phyloP scores from a whole-genome alignment of 2,888 invertebrate genomes.

The Aphrophora alni region DNA sequence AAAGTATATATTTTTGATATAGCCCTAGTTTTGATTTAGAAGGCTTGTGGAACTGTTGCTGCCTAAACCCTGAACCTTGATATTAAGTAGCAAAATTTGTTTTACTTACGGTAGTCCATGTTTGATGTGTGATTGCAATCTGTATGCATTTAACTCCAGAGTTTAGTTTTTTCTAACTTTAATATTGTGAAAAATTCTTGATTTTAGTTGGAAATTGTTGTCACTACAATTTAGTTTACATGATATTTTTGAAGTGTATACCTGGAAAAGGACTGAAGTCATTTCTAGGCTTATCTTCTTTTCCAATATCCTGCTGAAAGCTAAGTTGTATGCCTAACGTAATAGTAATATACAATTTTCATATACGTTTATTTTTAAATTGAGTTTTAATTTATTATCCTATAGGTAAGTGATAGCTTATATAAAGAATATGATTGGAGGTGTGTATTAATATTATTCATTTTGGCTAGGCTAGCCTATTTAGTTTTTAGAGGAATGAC shows the following conservation, averaged over 20 bases:
- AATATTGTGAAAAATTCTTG: neutral
- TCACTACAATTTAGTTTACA: neutral
- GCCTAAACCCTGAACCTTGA: neutral
- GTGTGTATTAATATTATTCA: too few relatives aligned
- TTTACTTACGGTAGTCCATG: neutral
- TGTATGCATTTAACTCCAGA: neutral
- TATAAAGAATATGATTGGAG: too few relatives aligned
- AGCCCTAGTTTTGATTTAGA: neutral
- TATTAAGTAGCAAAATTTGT: neutral
- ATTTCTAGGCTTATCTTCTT: neutral
- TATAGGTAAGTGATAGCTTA: neutral
- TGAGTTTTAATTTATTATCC: neutral
- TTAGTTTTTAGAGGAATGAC: too few relatives aligned
- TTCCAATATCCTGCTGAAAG: neutral
- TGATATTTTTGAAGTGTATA: neutral
- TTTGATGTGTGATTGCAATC: neutral
- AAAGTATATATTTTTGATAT: too few relatives aligned
- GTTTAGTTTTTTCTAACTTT: neutral
- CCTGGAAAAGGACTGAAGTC: neutral
- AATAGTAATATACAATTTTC: too few relatives aligned
- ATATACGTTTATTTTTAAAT: neutral
- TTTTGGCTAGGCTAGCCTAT: too few relatives aligned
- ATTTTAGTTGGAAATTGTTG: neutral
- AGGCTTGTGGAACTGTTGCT: neutral
- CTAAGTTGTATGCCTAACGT: neutral